A percentile compares a stretch with the other conserved stretches of the same genome.
Conservation (phyloP, 2,888 invertebrate genomes). For the Dione vanillae region DNA sequence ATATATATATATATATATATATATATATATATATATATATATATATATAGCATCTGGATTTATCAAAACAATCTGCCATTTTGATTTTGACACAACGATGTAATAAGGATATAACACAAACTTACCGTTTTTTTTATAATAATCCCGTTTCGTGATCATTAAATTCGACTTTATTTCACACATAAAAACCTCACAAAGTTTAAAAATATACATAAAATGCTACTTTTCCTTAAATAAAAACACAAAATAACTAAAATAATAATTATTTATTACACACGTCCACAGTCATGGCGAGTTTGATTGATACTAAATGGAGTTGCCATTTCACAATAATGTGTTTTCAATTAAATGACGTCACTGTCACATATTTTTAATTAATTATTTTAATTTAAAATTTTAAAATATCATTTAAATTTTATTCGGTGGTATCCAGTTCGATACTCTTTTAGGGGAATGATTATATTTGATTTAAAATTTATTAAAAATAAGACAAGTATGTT, state of each 20-base stretch:
- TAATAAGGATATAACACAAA: background rate
- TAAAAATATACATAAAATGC: background rate
- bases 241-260: background rate
- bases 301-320: conserved; percentile 8
- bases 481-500: too few relatives aligned
- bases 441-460: too few relatives aligned
- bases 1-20: too few relatives aligned
- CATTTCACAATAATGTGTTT: background rate
- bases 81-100: conserved; percentile 10
- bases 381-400: too few relatives aligned
- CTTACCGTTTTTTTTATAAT: conserved; percentile 1
- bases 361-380: too few relatives aligned
- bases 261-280: background rate
- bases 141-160: background rate
- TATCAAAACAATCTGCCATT: conserved; percentile 13
- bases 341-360: too few relatives aligned
- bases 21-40: too few relatives aligned
- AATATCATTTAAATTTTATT: too few relatives aligned
- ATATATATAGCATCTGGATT: background rate
- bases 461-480: too few relatives aligned
- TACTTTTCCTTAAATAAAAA: background rate
- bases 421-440: too few relatives aligned
- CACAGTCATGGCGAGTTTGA: background rate
- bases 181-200: background rate
- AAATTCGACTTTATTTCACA: background rate